Percentiles rank a stretch among this genome's conserved stretches.
Conservation (phyloP, 2,797 vertebrate genomes). For the Aphelocoma californica region DNA sequence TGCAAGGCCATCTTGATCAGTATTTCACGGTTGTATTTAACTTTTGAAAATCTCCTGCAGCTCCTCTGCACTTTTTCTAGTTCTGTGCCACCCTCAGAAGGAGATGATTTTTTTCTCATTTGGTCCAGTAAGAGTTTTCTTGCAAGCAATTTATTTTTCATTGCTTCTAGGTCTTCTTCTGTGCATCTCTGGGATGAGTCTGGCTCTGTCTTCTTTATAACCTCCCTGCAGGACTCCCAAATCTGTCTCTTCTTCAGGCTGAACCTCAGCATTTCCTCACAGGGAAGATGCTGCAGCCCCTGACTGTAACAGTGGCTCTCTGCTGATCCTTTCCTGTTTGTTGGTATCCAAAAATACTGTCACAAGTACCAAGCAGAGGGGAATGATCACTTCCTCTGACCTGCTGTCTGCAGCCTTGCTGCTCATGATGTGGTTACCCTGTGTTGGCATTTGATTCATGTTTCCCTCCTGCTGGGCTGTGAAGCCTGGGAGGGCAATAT, state of each 20-base stretch:
- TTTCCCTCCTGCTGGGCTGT: neutral
- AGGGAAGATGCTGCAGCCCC: neutral
- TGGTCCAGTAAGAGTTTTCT: neutral
- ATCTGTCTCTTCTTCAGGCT: neutral
- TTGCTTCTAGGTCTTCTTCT: neutral
- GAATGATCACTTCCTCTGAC: neutral
- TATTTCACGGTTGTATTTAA: neutral
- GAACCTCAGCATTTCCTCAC: neutral
- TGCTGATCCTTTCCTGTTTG: neutral
- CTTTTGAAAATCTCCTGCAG: neutral
- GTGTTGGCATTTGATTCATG: neutral
- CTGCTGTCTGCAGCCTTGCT: neutral
- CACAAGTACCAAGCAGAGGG: neutral
- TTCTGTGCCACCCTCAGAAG: neutral
- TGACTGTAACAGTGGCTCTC: neutral
- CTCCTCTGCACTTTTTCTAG: neutral
- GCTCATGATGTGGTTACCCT: neutral
- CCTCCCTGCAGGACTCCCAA: neutral
- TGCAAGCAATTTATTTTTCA: neutral
- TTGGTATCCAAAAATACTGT: neutral
- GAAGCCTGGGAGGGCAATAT: neutral
- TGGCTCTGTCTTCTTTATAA: neutral
- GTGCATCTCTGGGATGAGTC: no score
- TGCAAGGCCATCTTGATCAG: neutral
- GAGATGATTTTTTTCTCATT: neutral